These are phyloP conservation scores for Lepidocolaptes lacrymiger DNA, from an alignment of 2,797 vertebrate species.

Conservation along the genomic window DNA sequence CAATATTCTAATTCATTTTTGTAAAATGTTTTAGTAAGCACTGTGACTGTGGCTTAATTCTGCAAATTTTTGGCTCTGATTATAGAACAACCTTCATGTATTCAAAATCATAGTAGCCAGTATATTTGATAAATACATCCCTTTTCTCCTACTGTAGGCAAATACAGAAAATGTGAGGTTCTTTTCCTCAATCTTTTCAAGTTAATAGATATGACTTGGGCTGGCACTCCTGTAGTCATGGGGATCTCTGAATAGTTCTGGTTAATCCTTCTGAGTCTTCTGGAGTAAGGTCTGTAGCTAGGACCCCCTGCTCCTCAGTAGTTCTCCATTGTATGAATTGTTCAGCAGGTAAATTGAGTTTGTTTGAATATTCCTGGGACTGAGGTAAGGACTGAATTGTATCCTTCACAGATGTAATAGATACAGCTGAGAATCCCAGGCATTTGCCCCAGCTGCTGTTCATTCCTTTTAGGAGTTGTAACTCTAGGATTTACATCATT, in stretches of 20 bases:
- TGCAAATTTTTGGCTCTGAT: neutral
- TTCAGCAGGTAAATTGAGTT: neutral
- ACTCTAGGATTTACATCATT: neutral
- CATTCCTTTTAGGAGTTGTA: neutral
- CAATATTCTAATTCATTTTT: neutral
- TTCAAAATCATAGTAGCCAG: neutral
- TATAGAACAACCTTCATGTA: neutral
- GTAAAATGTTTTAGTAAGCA: neutral
- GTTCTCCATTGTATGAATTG: neutral
- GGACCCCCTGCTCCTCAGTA: neutral
- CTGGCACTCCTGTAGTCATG: neutral
- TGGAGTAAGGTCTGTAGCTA: neutral
- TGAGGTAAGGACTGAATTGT: neutral
- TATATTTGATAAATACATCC: neutral
- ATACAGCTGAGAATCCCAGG: neutral
- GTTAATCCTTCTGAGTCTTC: neutral
- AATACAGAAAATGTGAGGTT: neutral
- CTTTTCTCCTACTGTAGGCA: neutral
- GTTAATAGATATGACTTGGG: neutral
- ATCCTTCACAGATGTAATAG: neutral
- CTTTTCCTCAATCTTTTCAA: neutral
- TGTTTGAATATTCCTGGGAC: neutral
- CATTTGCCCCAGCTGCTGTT: neutral
- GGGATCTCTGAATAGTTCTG: neutral
- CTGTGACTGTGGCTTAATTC: neutral